phyloP scores from a whole-genome alignment of 2,797 vertebrate genomes.

The Antrozous pallidus region DNA sequence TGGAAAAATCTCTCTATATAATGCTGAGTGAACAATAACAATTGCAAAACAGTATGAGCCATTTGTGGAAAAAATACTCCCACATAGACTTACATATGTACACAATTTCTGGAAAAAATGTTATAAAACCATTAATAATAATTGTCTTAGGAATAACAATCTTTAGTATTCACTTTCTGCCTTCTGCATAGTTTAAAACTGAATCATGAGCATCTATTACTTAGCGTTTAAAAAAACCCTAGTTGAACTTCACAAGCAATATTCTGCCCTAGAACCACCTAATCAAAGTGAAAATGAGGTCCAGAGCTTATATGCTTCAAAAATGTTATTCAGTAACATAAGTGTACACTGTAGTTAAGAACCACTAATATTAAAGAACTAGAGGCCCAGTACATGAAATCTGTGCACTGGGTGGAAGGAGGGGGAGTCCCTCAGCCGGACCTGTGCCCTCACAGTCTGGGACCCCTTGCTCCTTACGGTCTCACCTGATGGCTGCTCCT shows the following conservation, averaged over 20 bases:
- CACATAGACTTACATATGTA: neutral
- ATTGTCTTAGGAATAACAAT: neutral
- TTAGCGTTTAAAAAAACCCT: neutral
- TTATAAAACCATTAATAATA: neutral
- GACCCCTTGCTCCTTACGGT: too few relatives aligned
- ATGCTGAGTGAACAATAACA: neutral
- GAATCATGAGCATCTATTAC: neutral
- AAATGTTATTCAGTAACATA: neutral
- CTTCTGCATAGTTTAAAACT: neutral
- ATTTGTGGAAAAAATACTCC: neutral
- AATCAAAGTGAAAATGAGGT: neutral
- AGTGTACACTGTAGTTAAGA: neutral
- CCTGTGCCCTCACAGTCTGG: too few relatives aligned
- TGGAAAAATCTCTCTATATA: neutral
- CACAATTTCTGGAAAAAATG: neutral
- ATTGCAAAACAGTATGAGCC: neutral
- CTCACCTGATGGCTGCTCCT: too few relatives aligned
- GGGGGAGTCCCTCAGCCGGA: too few relatives aligned
- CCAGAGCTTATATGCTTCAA: neutral
- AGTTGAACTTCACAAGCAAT: neutral
- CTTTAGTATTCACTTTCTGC: slow-evolving; percentile 23
- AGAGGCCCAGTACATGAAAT: too few relatives aligned
- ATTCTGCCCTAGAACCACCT: neutral
- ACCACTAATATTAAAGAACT: neutral
- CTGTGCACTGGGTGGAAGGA: too few relatives aligned